phyloP scores from a whole-genome alignment of 2,797 vertebrate species.

The Tragelaphus eurycerus region DNA sequence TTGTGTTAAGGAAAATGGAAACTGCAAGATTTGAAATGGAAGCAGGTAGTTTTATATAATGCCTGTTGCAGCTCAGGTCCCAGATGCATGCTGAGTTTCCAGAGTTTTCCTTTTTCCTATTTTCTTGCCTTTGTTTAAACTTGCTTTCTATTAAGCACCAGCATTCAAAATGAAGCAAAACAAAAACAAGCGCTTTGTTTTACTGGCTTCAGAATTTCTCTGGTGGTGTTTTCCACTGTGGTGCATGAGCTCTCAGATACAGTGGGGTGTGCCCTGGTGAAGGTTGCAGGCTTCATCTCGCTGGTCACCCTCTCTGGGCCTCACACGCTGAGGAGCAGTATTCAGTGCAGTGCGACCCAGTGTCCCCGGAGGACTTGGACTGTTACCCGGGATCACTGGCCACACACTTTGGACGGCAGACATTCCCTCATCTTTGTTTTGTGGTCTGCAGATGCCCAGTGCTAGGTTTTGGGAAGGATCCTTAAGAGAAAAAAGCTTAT shows the following conservation, averaged over 20 bases:
- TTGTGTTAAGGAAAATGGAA: background rate
- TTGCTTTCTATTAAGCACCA: background rate
- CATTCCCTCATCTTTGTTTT: background rate
- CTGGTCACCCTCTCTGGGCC: background rate
- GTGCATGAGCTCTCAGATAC: background rate
- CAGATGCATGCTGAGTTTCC: background rate
- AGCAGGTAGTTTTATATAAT: background rate
- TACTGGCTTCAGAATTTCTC: background rate
- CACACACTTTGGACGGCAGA: background rate
- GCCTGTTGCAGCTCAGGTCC: background rate
- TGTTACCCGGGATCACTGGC: background rate
- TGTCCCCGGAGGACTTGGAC: background rate
- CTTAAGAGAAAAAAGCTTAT: background rate
- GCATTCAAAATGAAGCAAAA: background rate
- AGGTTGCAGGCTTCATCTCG: rapidly evolving
- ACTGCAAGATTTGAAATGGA: background rate
- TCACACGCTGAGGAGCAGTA: background rate
- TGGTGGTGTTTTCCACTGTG: background rate
- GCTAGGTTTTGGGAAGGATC: background rate
- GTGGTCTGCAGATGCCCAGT: background rate
- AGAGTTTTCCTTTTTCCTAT: background rate
- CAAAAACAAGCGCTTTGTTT: background rate
- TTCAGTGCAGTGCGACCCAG: background rate
- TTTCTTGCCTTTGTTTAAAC: background rate
- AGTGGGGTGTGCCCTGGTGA: background rate